A percentile compares a stretch with the other conserved stretches of the same genome.
These are phyloP conservation scores for Chaetops frenatus DNA, from an alignment of 2,113 vertebrate species.

Conservation along the genomic window DNA sequence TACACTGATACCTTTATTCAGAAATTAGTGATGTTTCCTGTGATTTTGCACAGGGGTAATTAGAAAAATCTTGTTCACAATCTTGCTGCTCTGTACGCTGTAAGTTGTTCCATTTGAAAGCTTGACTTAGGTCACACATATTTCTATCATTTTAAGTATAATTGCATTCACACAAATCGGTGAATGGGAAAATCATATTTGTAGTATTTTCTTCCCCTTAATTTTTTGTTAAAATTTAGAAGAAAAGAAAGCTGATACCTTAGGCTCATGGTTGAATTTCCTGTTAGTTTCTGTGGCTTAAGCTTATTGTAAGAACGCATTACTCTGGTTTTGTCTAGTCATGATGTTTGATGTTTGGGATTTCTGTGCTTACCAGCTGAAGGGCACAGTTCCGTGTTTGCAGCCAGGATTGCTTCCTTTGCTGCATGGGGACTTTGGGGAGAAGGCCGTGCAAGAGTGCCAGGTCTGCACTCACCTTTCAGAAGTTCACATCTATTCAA, in stretches of 20 bases:
- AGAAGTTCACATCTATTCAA: neutral
- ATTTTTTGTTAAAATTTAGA: neutral
- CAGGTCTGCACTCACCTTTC: neutral
- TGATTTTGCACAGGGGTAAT: neutral
- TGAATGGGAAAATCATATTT: neutral
- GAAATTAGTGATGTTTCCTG: neutral
- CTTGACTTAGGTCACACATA: neutral
- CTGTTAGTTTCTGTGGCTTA: slow-evolving; percentile 25
- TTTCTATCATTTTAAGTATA: neutral
- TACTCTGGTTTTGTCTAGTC: neutral
- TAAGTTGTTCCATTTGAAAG: neutral
- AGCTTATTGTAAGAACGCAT: neutral
- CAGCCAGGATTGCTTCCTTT: neutral
- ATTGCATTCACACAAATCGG: neutral
- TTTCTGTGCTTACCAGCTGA: neutral
- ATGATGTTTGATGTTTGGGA: neutral
- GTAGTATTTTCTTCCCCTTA: neutral
- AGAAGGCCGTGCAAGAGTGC: neutral
- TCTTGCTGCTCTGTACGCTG: neutral
- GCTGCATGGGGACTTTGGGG: neutral
- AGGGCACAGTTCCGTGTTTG: neutral
- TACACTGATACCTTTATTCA: neutral
- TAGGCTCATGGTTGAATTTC: neutral
- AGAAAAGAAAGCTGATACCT: neutral
- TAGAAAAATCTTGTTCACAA: neutral